Evolutionary conservation across 2,797 vertebrate species (phyloP).

Genomic region (Phalloptychus januarius): DNA sequence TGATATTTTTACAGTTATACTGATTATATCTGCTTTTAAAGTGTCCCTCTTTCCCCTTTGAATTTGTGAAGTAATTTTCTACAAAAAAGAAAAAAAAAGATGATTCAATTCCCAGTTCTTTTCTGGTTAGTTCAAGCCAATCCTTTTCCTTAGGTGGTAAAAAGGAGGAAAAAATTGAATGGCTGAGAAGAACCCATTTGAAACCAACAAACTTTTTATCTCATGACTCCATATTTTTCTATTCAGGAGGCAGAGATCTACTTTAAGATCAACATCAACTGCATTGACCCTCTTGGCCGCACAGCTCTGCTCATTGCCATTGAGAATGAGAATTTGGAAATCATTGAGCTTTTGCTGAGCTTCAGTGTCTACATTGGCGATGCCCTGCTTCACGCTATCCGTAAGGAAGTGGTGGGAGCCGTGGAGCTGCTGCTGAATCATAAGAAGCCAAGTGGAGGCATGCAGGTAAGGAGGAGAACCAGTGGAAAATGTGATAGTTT

Average conservation of each 20-base stretch:
- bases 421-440: slow-evolving; percentile 96
- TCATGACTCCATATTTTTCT: slow-evolving; percentile 11
- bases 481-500: neutral
- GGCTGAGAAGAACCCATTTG: neutral
- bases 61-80: no score
- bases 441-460: slow-evolving; percentile 95
- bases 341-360: slow-evolving; percentile 92
- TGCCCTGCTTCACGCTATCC: slow-evolving; percentile 93
- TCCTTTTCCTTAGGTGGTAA: neutral
- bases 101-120: no score
- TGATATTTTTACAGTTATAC: neutral
- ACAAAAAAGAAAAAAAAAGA: neutral
- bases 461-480: slow-evolving; percentile 84
- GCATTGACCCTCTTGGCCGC: slow-evolving; percentile 97
- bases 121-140: neutral
- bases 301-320: slow-evolving; percentile 97
- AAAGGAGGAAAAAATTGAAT: neutral
- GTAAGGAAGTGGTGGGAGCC: slow-evolving; percentile 96
- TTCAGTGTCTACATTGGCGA: slow-evolving; percentile 95
- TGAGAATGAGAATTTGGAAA: slow-evolving; percentile 98
- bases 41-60: neutral
- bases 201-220: slow-evolving; percentile 21
- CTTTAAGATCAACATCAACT: slow-evolving; percentile 99
- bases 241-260: slow-evolving; percentile 94
- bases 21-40: neutral